Evolutionary conservation across 2,888 invertebrate genomes (phyloP), one percentile per base, ranked within the genome.

Genomic region (Lydus trimaculatus): DNA sequence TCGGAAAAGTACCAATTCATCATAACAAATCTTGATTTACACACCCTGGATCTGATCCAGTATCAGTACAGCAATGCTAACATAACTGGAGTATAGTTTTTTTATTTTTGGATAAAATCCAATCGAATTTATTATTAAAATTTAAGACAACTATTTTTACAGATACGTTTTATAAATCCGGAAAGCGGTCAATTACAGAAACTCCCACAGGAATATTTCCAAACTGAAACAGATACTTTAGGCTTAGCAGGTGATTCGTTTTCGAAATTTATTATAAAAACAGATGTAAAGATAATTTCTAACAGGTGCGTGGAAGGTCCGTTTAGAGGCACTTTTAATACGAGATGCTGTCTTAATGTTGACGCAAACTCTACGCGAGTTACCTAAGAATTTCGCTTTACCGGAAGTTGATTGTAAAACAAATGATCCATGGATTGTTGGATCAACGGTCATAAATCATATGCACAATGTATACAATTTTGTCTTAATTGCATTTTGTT

Each of bases 311-410:
- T 80, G 79, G 75, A 75, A 76, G 52, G 60, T 83, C 9, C 70
- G 69, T 48, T 61, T 93, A 11, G 91, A 92, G 81, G 90, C 93
- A 73, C 96, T 95, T 15, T 86, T 97, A 70, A 89, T 95, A 77
- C 93, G 94, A 81, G 97, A 97, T 82, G 92, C 95, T 0, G 92
- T 97, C 15, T 89, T 89, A 74, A 86, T 96, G 76, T 93, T 96
- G 82, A 92, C 93, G 4, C 88, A 90, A 78, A 94, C 93, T 61
- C 87, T 96, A 68, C 90, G 91, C 74, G 91, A 91, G 78, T 83
- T 93, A 6, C 76, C 75, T n/a, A 87, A 87, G 8, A 72, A 65
- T 72, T 74, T 73, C 65, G 80, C 85, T 33, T 80, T 83, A 23
- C 84, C 88, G 23, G 83, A 87, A 52, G 84, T 93, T 20, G 87